Conservation (phyloP, 1,140 invertebrate genomes). For the Pinna nobilis region DNA sequence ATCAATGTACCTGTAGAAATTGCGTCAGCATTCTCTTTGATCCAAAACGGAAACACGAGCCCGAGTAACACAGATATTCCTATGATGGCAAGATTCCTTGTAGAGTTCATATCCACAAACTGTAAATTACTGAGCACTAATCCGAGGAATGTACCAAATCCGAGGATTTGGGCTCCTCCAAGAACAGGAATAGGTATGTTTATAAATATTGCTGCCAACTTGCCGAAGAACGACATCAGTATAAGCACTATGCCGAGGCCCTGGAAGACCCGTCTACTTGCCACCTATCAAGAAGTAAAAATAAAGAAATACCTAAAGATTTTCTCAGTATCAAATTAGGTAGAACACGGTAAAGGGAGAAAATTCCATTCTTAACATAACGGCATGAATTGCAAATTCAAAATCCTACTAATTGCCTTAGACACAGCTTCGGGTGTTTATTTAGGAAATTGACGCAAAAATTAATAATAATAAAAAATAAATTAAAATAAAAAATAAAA, state of each 20-base stretch:
- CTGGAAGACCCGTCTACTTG: conserved; percentile 84
- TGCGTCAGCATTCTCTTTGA: conserved; percentile 76
- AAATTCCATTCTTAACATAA: no score
- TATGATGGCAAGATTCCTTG: conserved; percentile 89
- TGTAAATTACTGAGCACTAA: conserved; percentile 84
- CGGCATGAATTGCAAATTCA: no score
- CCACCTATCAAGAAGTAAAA: conserved; percentile 22
- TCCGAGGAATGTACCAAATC: conserved; percentile 81
- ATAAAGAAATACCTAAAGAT: no score
- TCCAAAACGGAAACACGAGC: conserved; percentile 85
- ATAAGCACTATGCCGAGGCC: conserved; percentile 87
- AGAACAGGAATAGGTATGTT: conserved; percentile 92
- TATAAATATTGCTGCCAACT: conserved; percentile 88
- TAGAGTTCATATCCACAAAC: conserved; percentile 87
- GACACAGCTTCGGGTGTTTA: no score
- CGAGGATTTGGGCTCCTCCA: conserved; percentile 89
- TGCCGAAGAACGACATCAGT: conserved; percentile 82
- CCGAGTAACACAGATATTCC: conserved; percentile 91
- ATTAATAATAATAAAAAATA: no score
- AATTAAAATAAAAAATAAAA: no score
- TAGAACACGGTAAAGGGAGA: no score
- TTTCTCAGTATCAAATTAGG: no score
- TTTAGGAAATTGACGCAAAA: no score
- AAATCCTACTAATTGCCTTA: no score
- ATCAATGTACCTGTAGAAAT: no score